phyloP scores from a whole-genome alignment of 2,888 invertebrate species.

The Seladonia tumulorum region DNA sequence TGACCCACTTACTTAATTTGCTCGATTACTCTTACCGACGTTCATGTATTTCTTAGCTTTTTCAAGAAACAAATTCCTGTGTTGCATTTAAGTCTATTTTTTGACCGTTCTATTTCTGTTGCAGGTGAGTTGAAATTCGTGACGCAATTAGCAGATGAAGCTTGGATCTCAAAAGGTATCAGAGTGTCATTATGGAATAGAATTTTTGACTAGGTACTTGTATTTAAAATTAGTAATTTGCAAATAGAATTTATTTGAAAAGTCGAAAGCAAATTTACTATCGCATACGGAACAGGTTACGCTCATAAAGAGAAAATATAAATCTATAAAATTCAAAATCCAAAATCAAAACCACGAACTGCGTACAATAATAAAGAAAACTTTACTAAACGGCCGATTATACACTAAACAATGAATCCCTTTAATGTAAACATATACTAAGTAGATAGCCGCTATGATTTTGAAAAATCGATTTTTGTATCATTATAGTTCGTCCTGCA shows the following conservation, averaged over 20 bases:
- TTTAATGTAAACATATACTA: too few relatives aligned
- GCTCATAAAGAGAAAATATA: too few relatives aligned
- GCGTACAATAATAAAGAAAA: too few relatives aligned
- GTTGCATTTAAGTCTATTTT: not conserved
- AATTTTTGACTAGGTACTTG: not conserved
- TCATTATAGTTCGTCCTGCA: too few relatives aligned
- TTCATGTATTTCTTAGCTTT: conserved; percentile 14
- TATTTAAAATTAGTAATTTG: not conserved
- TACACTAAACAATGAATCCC: too few relatives aligned
- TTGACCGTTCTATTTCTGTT: not conserved
- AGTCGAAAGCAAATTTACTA: too few relatives aligned
- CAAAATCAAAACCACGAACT: too few relatives aligned
- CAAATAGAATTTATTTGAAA: not conserved
- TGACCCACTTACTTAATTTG: conserved; percentile 68
- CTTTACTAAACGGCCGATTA: too few relatives aligned
- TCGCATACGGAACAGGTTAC: too few relatives aligned
- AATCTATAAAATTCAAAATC: too few relatives aligned
- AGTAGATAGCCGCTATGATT: too few relatives aligned
- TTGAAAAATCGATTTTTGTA: too few relatives aligned
- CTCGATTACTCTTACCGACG: conserved; percentile 28
- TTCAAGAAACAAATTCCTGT: conserved; percentile 14
- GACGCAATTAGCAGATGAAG: not conserved
- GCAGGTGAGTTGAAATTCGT: not conserved
- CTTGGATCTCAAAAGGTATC: not conserved
- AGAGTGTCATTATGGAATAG: not conserved